Evolutionary conservation across 1,140 invertebrate species (phyloP).

Genomic region (Listronotus oregonensis): DNA sequence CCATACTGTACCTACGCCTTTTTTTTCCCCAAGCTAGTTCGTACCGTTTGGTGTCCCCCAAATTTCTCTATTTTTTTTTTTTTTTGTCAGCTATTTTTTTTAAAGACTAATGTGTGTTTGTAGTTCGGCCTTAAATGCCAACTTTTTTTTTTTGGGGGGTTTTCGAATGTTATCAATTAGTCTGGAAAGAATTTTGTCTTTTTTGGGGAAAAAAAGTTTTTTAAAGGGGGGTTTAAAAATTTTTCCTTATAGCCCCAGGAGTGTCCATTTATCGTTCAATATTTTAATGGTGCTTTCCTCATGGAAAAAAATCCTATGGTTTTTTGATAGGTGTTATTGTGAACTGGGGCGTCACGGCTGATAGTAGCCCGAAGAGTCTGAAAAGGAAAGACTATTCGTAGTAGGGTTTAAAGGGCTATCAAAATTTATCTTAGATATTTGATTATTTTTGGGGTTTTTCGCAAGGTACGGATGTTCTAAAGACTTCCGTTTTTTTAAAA

Average conservation of each 20-base stretch:
- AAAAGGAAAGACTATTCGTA: background rate
- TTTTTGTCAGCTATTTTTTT: background rate
- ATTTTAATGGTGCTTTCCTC: background rate
- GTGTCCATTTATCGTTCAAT: conserved; percentile 2
- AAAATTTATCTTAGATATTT: no score
- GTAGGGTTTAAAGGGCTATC: background rate
- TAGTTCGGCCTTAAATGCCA: background rate
- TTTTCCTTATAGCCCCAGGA: background rate
- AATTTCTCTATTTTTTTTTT: conserved; percentile 15
- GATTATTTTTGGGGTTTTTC: background rate
- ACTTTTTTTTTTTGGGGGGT: background rate
- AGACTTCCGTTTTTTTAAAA: background rate
- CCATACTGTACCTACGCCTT: conserved; percentile 24
- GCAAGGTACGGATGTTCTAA: background rate
- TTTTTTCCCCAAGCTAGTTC: conserved; percentile 6
- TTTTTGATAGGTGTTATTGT: conserved; percentile 5
- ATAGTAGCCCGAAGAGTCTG: background rate
- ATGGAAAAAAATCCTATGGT: background rate
- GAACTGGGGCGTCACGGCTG: no score
- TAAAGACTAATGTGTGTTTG: conserved; percentile 3
- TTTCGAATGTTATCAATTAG: background rate
- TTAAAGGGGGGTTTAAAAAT: background rate
- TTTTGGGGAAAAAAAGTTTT: background rate
- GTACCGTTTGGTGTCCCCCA: conserved; percentile 11
- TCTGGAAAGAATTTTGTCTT: background rate